phyloP scores from a whole-genome alignment of 2,888 invertebrate species.

The Laothoe populi region DNA sequence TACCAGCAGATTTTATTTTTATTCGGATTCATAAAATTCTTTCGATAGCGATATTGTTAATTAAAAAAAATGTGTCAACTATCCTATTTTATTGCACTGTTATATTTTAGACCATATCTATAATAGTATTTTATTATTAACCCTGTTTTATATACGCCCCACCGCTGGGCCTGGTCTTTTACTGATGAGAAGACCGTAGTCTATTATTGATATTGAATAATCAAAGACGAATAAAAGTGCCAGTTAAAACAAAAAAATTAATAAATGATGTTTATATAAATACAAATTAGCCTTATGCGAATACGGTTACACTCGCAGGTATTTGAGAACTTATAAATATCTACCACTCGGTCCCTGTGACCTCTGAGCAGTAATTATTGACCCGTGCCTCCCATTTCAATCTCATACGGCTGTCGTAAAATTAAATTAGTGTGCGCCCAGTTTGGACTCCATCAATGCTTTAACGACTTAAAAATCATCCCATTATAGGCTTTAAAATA shows the following conservation, averaged over 20 bases:
- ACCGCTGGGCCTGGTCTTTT: no score
- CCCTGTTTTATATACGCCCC: no score
- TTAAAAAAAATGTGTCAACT: no score
- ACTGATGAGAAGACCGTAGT: no score
- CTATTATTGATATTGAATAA: no score
- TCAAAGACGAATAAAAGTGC: no score
- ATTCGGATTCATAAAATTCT: no score
- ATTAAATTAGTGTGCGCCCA: conserved; percentile 55
- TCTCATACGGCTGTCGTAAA: conserved; percentile 47
- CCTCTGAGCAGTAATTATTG: conserved; percentile 49
- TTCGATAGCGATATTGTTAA: no score
- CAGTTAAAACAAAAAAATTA: background rate
- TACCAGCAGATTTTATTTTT: no score
- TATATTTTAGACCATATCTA: no score
- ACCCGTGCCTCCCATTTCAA: conserved; percentile 56
- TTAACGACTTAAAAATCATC: conserved; percentile 45
- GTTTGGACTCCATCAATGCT: conserved; percentile 57
- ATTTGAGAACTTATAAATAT: conserved; percentile 48
- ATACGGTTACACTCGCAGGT: conserved; percentile 2
- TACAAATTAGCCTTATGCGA: conserved; percentile 10
- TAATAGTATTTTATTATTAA: no score
- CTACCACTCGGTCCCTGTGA: conserved; percentile 46
- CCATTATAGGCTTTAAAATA: conserved; percentile 38
- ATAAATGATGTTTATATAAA: background rate
- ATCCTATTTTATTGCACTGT: no score